Conservation (phyloP, 2,113 vertebrate genomes). For the Petaurus breviceps region DNA sequence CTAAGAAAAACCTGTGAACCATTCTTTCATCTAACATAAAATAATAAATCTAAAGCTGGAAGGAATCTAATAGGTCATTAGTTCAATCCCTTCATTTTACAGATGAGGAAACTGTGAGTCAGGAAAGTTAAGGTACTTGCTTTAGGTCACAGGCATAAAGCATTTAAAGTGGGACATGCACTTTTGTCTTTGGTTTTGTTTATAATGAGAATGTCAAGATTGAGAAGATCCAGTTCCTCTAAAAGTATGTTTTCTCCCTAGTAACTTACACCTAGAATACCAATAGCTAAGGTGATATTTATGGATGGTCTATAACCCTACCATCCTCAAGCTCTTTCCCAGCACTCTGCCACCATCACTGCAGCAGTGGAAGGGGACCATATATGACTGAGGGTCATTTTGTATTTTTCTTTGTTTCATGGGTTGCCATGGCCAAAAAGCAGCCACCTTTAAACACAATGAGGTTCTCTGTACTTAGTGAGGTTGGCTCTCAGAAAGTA, state of each 20-base stretch:
- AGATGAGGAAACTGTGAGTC: neutral
- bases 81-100: no score
- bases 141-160: neutral
- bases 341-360: neutral
- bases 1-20: neutral
- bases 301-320: neutral
- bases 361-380: neutral
- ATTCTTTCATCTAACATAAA: neutral
- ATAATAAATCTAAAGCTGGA: neutral
- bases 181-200: neutral
- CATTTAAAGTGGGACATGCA: neutral
- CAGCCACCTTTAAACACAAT: neutral
- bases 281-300: neutral
- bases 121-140: neutral
- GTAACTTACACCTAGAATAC: neutral
- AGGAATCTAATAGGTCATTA: neutral
- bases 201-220: neutral
- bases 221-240: neutral
- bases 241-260: neutral
- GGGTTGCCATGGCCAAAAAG: neutral
- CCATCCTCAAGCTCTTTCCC: neutral
- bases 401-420: neutral
- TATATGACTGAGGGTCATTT: neutral
- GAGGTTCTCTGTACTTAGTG: neutral
- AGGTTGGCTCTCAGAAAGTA: neutral